A percentile compares a stretch with the other conserved stretches of the same genome.
Evolutionary conservation across 2,888 invertebrate species (phyloP).

Genomic region (Harpalus rubripes): DNA sequence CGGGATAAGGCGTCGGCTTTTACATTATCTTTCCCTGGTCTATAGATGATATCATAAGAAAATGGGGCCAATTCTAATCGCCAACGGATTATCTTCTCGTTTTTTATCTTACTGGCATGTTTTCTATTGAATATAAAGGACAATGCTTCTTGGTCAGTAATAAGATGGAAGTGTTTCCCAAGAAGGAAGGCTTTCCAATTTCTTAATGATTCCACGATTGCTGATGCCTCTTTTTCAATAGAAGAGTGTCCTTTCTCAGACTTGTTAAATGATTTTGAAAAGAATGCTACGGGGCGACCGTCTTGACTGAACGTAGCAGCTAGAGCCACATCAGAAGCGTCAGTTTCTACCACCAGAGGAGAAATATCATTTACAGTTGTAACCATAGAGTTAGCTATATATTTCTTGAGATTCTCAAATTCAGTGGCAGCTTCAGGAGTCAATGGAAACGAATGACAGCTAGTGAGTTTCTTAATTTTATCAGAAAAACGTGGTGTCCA

Average conservation of each 20-base stretch:
- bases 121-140: constrained; percentile 62
- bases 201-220: constrained; percentile 68
- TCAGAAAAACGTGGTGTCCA: constrained; percentile 6
- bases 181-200: constrained; percentile 68
- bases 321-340: too few species aligned
- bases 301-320: too few species aligned
- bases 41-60: constrained; percentile 43
- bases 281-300: too few species aligned
- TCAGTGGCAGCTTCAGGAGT: not conserved
- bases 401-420: not conserved
- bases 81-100: constrained; percentile 67
- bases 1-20: constrained; percentile 65
- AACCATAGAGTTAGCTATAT: too few species aligned
- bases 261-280: too few species aligned
- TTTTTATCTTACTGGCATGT: constrained; percentile 48
- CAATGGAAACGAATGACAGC: not conserved
- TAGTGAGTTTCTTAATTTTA: not conserved
- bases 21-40: not conserved
- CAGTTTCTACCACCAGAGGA: too few species aligned
- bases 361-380: constrained; percentile 14
- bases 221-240: constrained; percentile 68
- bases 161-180: constrained; percentile 67
- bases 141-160: constrained; percentile 66
- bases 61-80: constrained; percentile 66
- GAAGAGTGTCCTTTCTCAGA: too few species aligned